These are phyloP conservation scores for Heliconius hortense DNA, from an alignment of 2,888 invertebrate genomes.

Conservation along the genomic window DNA sequence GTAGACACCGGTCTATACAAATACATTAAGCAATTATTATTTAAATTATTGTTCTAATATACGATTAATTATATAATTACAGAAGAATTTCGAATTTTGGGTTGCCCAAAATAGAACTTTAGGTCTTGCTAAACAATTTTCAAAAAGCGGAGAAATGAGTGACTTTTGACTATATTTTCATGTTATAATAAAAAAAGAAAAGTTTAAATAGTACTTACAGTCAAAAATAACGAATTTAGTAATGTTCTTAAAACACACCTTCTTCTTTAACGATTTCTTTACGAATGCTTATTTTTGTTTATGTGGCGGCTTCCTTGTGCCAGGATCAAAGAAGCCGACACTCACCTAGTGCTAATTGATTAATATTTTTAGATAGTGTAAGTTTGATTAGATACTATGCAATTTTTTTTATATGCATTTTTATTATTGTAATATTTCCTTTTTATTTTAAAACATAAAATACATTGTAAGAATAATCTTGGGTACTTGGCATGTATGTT, in stretches of 20 bases:
- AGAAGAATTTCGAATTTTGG: neutral
- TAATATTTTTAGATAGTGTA: neutral
- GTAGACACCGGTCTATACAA: neutral
- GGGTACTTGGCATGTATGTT: no score
- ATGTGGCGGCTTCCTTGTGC: slow-evolving; percentile 26
- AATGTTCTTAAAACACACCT: neutral
- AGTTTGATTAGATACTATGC: slow-evolving; percentile 28
- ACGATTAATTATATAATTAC: neutral
- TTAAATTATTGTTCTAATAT: neutral
- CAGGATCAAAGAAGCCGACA: slow-evolving; percentile 40
- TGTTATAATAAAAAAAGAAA: no score
- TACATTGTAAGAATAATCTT: no score
- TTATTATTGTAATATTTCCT: no score
- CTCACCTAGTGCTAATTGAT: slow-evolving; percentile 16
- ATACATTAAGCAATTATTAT: neutral
- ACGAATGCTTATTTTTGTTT: slow-evolving; percentile 23
- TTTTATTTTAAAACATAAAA: no score
- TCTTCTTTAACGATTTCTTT: slow-evolving; percentile 12
- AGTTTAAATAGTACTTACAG: slow-evolving; percentile 24
- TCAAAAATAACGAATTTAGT: neutral
- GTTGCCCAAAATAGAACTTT: no score
- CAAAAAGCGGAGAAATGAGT: no score
- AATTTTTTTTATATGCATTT: no score
- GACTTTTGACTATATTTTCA: no score
- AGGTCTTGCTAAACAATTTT: no score